These are phyloP conservation scores for Hydrozoanthus gracilis DNA, from an alignment of 92 coral and sea anemone species.

Conservation along the genomic window DNA sequence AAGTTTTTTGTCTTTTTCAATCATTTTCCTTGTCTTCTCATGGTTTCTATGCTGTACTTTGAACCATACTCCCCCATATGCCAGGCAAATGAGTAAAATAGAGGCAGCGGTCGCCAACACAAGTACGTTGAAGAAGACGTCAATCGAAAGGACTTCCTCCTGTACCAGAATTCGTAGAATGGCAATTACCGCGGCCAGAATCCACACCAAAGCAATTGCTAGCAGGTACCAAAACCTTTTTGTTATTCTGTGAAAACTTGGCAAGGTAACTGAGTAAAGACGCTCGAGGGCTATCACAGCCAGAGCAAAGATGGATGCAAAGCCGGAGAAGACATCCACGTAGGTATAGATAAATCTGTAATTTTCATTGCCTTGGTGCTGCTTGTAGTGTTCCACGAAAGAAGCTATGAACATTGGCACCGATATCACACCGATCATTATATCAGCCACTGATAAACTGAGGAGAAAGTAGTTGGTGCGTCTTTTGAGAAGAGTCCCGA, in stretches of 20 bases:
- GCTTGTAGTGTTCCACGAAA: slow-evolving; percentile 3
- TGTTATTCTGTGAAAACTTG: slow-evolving; percentile 44
- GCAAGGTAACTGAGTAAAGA: slow-evolving; percentile 41
- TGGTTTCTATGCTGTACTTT: slow-evolving; percentile 47
- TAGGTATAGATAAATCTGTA: slow-evolving; percentile 30
- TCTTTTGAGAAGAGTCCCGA: slow-evolving; percentile 42
- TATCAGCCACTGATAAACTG: slow-evolving; percentile 46
- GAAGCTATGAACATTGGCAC: slow-evolving; percentile 43
- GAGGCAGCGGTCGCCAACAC: slow-evolving; percentile 12
- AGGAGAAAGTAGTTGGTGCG: slow-evolving; percentile 47
- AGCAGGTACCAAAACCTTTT: slow-evolving; percentile 12
- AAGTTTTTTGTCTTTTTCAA: slow-evolving; percentile 48
- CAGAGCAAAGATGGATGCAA: slow-evolving; percentile 41
- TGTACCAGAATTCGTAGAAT: not conserved
- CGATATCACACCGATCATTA: slow-evolving; percentile 32
- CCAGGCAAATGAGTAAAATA: slow-evolving; percentile 17
- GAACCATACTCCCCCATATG: slow-evolving; percentile 43
- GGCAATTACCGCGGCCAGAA: slow-evolving; percentile 32
- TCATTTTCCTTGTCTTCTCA: slow-evolving; percentile 42
- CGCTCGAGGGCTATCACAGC: slow-evolving; percentile 39
- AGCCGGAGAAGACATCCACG: slow-evolving; percentile 47
- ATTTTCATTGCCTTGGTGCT: not conserved
- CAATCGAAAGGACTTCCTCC: not conserved
- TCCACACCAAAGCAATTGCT: slow-evolving; percentile 25
- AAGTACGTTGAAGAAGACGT: slow-evolving; percentile 28